Conservation (phyloP, 2,113 vertebrate genomes). For the Pygoscelis adeliae region DNA sequence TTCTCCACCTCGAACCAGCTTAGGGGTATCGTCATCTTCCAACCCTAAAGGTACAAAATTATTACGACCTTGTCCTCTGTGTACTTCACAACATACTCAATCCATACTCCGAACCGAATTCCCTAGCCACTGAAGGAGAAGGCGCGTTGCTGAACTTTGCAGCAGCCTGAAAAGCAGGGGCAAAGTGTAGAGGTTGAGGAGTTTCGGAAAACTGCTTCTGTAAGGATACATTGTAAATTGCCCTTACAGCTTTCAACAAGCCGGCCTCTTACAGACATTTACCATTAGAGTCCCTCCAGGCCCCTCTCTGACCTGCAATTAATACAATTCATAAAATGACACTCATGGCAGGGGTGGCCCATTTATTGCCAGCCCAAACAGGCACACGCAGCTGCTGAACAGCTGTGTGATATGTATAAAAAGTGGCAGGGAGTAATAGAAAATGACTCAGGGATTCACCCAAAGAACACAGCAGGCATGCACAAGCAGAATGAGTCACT, state of each 20-base stretch:
- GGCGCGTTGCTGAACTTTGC: not conserved
- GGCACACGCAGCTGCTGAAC: not conserved
- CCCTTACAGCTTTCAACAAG: not conserved
- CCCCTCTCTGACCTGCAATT: not conserved
- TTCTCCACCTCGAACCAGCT: not conserved
- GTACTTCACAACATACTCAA: not conserved
- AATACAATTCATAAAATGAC: not conserved
- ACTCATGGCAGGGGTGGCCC: not conserved
- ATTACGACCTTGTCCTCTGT: fast-evolving
- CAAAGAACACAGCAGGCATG: not conserved
- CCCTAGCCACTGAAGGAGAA: not conserved
- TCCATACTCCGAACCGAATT: not conserved
- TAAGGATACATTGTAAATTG: not conserved
- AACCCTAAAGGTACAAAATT: not conserved
- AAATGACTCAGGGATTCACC: not conserved
- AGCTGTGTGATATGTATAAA: not conserved
- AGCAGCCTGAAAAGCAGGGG: not conserved
- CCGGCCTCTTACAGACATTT: not conserved
- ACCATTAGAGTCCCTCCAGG: not conserved
- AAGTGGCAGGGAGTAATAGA: not conserved
- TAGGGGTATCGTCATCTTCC: not conserved
- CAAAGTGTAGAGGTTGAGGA: not conserved
- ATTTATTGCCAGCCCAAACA: not conserved
- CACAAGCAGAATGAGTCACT: not conserved
- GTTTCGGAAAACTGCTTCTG: not conserved